phyloP scores from a whole-genome alignment of 2,113 vertebrate species.

The Phylloscopus trochilus region DNA sequence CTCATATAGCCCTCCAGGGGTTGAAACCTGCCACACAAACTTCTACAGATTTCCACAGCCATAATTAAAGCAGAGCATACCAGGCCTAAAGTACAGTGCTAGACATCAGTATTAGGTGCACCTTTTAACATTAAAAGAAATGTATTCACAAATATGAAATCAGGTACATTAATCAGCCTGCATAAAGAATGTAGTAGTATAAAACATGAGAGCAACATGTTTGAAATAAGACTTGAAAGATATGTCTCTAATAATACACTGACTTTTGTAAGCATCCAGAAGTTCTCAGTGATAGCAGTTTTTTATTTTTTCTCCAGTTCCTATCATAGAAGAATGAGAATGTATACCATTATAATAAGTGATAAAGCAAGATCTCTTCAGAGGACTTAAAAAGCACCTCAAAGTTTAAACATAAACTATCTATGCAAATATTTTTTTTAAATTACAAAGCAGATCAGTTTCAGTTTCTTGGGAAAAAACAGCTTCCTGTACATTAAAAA shows the following conservation, averaged over 20 bases:
- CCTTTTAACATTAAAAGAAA: background rate
- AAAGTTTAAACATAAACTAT: background rate
- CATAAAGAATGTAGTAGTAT: background rate
- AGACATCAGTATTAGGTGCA: background rate
- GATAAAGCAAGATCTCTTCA: background rate
- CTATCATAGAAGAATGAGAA: background rate
- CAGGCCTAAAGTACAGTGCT: background rate
- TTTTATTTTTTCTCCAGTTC: background rate
- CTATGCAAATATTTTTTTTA: background rate
- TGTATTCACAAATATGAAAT: background rate
- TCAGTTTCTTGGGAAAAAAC: background rate
- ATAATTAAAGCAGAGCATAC: background rate
- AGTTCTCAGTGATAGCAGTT: background rate
- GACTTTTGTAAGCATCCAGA: background rate
- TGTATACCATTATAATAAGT: background rate
- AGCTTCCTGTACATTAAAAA: background rate
- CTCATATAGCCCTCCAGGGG: background rate
- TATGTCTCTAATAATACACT: background rate
- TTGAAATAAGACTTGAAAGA: background rate
- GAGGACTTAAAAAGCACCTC: background rate
- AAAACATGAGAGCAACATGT: background rate
- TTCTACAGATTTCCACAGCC: background rate
- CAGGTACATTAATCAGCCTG: background rate
- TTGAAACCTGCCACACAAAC: background rate
- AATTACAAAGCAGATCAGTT: background rate